These are phyloP conservation scores for Thereva nobilitata DNA, from an alignment of 2,888 invertebrate species.

Conservation along the genomic window DNA sequence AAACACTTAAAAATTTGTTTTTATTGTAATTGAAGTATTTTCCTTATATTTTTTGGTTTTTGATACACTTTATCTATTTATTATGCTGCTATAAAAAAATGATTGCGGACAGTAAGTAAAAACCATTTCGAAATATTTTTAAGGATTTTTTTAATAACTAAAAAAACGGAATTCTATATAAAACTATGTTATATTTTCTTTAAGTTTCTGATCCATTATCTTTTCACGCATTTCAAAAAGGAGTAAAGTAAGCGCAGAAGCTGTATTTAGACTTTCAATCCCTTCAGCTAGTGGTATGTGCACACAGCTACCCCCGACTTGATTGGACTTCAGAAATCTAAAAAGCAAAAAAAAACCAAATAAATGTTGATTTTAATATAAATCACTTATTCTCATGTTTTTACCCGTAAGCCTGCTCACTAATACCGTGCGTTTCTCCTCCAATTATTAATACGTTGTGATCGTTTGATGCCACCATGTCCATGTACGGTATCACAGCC, in stretches of 20 bases:
- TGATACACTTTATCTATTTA: too few relatives aligned
- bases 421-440: slow-evolving; percentile 89
- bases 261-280: slow-evolving; percentile 84
- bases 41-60: too few relatives aligned
- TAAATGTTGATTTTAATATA: slow-evolving; percentile 15
- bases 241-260: slow-evolving; percentile 80
- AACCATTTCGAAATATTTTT: too few relatives aligned
- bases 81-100: too few relatives aligned
- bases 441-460: slow-evolving; percentile 76
- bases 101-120: too few relatives aligned
- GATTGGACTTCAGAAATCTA: slow-evolving; percentile 60
- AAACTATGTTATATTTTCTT: not conserved
- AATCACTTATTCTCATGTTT: slow-evolving; percentile 5
- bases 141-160: too few relatives aligned
- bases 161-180: too few relatives aligned
- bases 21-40: too few relatives aligned
- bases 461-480: slow-evolving; percentile 10
- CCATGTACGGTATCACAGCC: slow-evolving; percentile 7
- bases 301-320: slow-evolving; percentile 64
- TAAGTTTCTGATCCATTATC: not conserved
- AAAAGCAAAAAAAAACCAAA: not conserved
- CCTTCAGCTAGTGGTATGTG: slow-evolving; percentile 78
- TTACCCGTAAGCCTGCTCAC: slow-evolving; percentile 68
- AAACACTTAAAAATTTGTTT: too few relatives aligned
- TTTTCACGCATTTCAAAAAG: slow-evolving; percentile 68